A percentile compares a stretch with the other conserved stretches of the same genome.
Evolutionary conservation across 2,113 vertebrate species (phyloP).

Genomic region (Lepisosteus oculatus): DNA sequence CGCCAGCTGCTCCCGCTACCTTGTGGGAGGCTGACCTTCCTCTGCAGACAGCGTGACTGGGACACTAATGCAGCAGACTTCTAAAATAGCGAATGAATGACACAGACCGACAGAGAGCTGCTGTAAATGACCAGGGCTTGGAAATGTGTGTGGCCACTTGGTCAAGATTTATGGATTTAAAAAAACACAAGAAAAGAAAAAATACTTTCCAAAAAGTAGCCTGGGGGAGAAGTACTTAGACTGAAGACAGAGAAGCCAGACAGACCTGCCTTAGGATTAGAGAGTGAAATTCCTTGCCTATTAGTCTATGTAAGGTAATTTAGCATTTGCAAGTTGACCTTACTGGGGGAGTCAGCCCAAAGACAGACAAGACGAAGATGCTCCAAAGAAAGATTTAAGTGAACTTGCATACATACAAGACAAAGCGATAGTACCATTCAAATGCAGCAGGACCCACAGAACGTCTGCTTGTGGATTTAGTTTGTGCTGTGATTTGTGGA

Average conservation of each 20-base stretch:
- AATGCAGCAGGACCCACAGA: not conserved
- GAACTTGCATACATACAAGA: not conserved
- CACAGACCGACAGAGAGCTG: not conserved
- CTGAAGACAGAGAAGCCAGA: constrained; percentile 60
- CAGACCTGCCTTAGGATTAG: constrained; percentile 48
- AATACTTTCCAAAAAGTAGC: not conserved
- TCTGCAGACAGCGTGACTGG: constrained; percentile 8
- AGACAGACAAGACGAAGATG: not conserved
- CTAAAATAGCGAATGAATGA: not conserved
- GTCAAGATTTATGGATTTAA: constrained; percentile 53
- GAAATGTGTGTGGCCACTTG: constrained; percentile 52
- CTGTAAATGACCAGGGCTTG: constrained; percentile 25
- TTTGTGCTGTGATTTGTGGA: too few species aligned
- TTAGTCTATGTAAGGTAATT: not conserved
- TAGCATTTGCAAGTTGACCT: not conserved
- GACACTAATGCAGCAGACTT: not conserved
- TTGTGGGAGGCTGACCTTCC: constrained; percentile 20
- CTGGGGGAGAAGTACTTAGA: constrained; percentile 33
- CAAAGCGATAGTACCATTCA: not conserved
- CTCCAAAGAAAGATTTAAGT: not conserved
- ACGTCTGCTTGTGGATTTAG: too few species aligned
- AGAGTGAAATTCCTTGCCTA: constrained; percentile 44
- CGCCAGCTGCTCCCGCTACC: constrained; percentile 31
- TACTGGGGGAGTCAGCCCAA: not conserved
- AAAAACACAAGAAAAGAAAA: constrained; percentile 30